Evolutionary conservation across 1,140 invertebrate genomes (phyloP).

Genomic region (Berghia stephanieae): DNA sequence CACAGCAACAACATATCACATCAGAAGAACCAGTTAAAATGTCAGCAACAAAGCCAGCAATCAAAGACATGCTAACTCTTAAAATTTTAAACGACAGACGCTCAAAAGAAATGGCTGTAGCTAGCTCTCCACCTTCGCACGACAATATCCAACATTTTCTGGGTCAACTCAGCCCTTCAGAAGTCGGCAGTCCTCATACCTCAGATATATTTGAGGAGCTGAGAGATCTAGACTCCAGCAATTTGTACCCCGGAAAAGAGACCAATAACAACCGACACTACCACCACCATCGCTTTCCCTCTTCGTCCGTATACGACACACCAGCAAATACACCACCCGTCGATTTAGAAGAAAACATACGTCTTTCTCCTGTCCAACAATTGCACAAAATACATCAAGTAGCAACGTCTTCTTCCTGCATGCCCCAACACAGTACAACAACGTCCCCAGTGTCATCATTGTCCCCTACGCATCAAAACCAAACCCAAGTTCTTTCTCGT

Average conservation of each 20-base stretch:
- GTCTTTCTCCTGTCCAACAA: too few relatives aligned
- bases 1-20: too few relatives aligned
- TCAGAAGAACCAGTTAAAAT: too few relatives aligned
- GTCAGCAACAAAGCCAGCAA: constrained; percentile 21
- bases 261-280: background rate
- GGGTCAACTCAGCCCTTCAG: constrained; percentile 23
- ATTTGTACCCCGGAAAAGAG: background rate
- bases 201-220: background rate
- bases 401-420: too few relatives aligned
- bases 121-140: background rate
- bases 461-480: too few relatives aligned
- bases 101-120: background rate
- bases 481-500: too few relatives aligned
- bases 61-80: constrained; percentile 27
- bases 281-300: too few relatives aligned
- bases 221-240: too few relatives aligned
- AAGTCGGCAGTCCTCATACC: background rate
- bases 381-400: too few relatives aligned
- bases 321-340: constrained; percentile 22
- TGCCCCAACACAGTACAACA: too few relatives aligned
- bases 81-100: constrained; percentile 25
- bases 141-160: background rate
- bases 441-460: too few relatives aligned
- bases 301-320: constrained; percentile 25
- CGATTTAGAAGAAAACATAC: background rate